Percentiles rank a stretch among this genome's conserved stretches.
phyloP scores from a whole-genome alignment of 2,888 invertebrate species.

The Cistogaster globosa region DNA sequence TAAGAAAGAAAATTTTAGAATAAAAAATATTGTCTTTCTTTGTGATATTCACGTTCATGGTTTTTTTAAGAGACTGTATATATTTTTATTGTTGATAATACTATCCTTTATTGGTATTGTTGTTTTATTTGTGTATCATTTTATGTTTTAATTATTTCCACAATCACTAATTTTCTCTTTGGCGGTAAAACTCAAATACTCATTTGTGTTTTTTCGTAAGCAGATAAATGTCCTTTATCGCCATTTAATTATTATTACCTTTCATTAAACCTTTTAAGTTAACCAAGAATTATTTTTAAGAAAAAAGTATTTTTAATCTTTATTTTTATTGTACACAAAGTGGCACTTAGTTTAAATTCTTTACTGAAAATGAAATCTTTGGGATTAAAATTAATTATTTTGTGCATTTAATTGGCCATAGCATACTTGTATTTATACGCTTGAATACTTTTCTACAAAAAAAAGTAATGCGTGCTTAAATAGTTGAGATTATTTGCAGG shows the following conservation, averaged over 20 bases:
- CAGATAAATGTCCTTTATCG: conserved; percentile 51
- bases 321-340: conserved; percentile 24
- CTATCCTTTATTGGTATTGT: no score
- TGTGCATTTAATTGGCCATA: conserved; percentile 56
- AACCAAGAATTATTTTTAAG: background rate
- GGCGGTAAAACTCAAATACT: conserved; percentile 35
- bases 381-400: conserved; percentile 61
- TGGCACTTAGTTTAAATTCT: background rate
- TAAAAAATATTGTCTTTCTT: no score
- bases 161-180: conserved; percentile 13
- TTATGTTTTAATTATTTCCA: conserved; percentile 1
- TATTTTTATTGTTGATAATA: no score
- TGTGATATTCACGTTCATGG: no score
- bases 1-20: no score
- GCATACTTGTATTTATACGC: conserved; percentile 11
- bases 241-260: conserved; percentile 27
- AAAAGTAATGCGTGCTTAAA: conserved; percentile 30
- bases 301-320: no score
- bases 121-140: no score
- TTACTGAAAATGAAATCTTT: conserved; percentile 30
- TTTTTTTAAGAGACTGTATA: no score
- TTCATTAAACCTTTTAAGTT: conserved; percentile 30
- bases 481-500: conserved; percentile 40
- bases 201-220: background rate
- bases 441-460: conserved; percentile 16